Conservation (phyloP, 2,113 vertebrate genomes). For the Notothenia rossii region DNA sequence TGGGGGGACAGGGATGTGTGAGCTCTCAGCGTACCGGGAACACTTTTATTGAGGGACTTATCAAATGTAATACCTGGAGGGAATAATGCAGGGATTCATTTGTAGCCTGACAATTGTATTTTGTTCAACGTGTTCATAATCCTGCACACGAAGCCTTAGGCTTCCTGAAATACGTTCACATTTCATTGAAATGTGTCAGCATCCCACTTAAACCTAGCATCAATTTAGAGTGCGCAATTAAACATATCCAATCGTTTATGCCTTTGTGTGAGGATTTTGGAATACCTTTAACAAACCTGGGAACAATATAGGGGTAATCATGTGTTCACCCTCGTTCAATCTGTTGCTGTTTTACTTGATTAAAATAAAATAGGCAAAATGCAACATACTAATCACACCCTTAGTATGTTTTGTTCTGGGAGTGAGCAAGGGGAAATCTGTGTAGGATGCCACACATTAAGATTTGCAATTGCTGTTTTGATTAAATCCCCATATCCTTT, state of each 20-base stretch:
- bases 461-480: background rate
- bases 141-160: slow-evolving; percentile 49
- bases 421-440: background rate
- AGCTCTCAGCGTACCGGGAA: slow-evolving; percentile 49
- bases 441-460: background rate
- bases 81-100: slow-evolving; percentile 70
- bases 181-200: slow-evolving; percentile 55
- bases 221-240: slow-evolving; percentile 62
- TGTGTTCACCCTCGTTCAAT: slow-evolving; percentile 26
- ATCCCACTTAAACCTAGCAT: slow-evolving; percentile 46
- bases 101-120: slow-evolving; percentile 61
- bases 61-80: slow-evolving; percentile 60
- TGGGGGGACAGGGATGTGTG: slow-evolving; percentile 63
- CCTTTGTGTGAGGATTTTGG: slow-evolving; percentile 37
- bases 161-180: slow-evolving; percentile 40
- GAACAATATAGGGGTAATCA: slow-evolving; percentile 37
- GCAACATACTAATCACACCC: background rate
- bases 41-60: slow-evolving; percentile 64
- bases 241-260: slow-evolving; percentile 45
- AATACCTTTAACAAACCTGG: slow-evolving; percentile 41
- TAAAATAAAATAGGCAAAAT: slow-evolving; percentile 18
- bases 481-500: background rate
- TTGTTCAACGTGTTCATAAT: slow-evolving; percentile 45
- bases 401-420: background rate
- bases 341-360: slow-evolving; percentile 19